Conservation (phyloP, 2,113 vertebrate species). For the Macheiramphus alcinus region DNA sequence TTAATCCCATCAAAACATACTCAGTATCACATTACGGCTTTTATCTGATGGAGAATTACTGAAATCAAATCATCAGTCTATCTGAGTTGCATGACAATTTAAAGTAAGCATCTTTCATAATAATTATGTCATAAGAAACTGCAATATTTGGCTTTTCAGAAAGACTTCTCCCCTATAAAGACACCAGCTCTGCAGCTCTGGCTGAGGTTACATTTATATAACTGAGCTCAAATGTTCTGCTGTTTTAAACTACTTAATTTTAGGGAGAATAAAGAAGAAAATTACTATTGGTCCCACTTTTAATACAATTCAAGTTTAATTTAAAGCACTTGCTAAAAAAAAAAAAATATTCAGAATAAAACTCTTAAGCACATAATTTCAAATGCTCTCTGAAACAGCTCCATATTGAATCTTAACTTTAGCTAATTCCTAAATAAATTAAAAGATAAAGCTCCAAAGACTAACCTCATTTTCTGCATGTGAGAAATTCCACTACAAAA, state of each 20-base stretch:
- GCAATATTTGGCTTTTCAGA: not conserved
- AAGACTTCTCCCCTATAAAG: not conserved
- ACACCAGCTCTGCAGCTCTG: not conserved
- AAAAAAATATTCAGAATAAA: fast-evolving
- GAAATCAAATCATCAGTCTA: not conserved
- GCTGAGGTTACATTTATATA: not conserved
- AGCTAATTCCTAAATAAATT: not conserved
- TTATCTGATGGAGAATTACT: not conserved
- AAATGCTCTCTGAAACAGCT: not conserved
- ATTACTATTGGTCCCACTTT: not conserved
- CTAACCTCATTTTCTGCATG: not conserved
- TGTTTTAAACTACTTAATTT: not conserved
- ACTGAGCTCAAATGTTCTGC: not conserved
- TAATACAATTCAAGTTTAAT: not conserved
- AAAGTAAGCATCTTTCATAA: not conserved
- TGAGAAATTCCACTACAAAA: not conserved
- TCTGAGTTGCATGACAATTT: not conserved
- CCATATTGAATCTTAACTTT: not conserved
- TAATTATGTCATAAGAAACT: not conserved
- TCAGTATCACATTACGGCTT: not conserved
- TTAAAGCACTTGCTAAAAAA: not conserved
- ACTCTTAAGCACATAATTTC: not conserved
- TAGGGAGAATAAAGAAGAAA: not conserved
- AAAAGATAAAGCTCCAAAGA: not conserved
- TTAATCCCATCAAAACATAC: not conserved